Percentiles rank a stretch among this genome's conserved stretches.
These are phyloP conservation scores for Malurus splendens DNA, from an alignment of 2,797 vertebrate species.

Conservation along the genomic window DNA sequence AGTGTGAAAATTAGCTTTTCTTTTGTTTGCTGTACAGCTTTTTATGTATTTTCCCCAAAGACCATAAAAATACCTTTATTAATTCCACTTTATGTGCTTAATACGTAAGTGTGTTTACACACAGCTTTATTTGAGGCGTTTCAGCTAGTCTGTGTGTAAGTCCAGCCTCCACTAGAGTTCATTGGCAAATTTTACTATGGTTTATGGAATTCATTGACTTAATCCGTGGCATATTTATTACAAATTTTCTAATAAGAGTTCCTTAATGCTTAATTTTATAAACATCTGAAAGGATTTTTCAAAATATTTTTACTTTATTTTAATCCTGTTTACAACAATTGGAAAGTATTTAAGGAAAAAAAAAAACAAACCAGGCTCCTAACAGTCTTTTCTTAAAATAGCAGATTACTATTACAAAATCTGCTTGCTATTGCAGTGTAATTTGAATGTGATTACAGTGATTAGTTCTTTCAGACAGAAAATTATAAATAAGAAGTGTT, in stretches of 20 bases:
- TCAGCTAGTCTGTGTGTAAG: background rate
- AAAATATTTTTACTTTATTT: background rate
- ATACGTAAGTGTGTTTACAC: background rate
- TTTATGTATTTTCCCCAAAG: background rate
- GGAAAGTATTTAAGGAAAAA: background rate
- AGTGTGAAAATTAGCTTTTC: background rate
- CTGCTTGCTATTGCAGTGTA: background rate
- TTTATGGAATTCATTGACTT: background rate
- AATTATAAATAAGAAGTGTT: background rate
- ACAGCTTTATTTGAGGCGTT: background rate
- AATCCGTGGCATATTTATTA: background rate
- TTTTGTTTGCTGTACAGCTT: background rate
- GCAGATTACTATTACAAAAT: background rate
- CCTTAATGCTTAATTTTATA: background rate
- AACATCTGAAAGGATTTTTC: background rate
- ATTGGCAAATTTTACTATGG: background rate
- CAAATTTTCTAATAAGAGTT: background rate
- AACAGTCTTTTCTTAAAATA: background rate
- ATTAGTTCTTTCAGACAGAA: constrained; percentile 2
- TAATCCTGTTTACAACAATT: background rate
- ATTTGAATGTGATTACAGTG: constrained; percentile 5
- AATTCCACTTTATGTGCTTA: background rate
- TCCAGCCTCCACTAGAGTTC: background rate
- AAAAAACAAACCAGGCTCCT: background rate
- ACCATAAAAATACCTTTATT: background rate